phyloP scores from a whole-genome alignment of 2,797 vertebrate species.

The Molossus molossus region DNA sequence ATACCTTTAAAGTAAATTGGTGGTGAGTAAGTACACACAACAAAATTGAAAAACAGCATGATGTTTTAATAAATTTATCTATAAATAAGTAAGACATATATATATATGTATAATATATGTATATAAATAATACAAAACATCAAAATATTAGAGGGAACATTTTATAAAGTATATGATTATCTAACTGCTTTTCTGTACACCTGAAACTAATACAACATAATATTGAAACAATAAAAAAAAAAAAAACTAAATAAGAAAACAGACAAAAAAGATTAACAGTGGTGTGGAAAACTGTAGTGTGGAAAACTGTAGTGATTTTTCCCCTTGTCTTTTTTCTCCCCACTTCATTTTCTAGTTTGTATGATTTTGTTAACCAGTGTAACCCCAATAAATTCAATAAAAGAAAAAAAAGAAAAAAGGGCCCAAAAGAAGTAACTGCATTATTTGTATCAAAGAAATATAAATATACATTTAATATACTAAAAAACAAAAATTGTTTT shows the following conservation, averaged over 20 bases:
- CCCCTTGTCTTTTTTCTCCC: background rate
- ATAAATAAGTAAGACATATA: background rate
- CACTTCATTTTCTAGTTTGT: background rate
- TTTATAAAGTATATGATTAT: background rate
- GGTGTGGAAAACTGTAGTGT: background rate
- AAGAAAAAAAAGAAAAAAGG: no score
- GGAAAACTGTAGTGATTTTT: background rate
- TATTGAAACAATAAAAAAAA: background rate
- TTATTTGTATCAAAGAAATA: background rate
- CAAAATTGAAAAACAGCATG: background rate
- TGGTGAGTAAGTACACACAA: background rate
- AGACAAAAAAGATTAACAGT: background rate
- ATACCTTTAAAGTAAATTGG: slow-evolving; percentile 3
- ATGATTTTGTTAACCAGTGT: no score
- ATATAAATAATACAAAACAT: background rate
- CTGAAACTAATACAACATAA: background rate
- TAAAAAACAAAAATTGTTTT: background rate
- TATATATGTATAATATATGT: background rate
- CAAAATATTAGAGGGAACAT: background rate
- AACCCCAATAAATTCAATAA: no score
- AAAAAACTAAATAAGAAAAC: background rate
- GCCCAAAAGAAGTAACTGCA: background rate
- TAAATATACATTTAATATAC: background rate
- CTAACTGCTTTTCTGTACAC: background rate
- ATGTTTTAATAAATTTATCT: slow-evolving; percentile 3